A percentile compares a stretch with the other conserved stretches of the same genome.
Evolutionary conservation across 2,888 invertebrate species (phyloP).

Genomic region (Spatulosminthurus flaviceps): DNA sequence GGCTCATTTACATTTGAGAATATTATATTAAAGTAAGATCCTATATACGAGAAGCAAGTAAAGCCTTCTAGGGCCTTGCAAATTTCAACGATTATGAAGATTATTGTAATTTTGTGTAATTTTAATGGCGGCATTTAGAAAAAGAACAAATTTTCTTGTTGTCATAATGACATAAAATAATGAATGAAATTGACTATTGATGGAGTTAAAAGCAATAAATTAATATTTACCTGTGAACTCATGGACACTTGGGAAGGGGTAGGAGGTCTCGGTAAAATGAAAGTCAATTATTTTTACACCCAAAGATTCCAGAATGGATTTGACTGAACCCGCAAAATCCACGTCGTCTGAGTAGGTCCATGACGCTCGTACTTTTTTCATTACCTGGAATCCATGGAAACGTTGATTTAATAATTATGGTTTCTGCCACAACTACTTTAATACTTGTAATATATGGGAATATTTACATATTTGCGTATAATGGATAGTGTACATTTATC

Average conservation of each 20-base stretch:
- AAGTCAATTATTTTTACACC: slow-evolving; percentile 29
- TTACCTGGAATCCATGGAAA: neutral
- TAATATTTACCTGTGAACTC: slow-evolving; percentile 26
- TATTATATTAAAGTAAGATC: no score
- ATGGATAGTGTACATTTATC: no score
- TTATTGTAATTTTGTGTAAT: no score
- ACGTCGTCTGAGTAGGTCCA: neutral
- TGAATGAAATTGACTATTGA: neutral
- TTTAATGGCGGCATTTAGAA: no score
- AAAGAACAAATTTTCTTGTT: no score
- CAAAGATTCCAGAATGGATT: slow-evolving; percentile 11
- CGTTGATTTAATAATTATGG: neutral
- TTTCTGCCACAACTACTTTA: neutral
- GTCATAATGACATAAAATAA: neutral
- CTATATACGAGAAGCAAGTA: no score
- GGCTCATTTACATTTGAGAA: no score
- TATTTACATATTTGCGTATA: no score
- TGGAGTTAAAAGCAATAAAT: neutral
- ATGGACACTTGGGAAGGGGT: neutral
- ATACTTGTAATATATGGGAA: no score
- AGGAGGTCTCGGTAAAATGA: neutral
- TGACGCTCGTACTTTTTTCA: neutral
- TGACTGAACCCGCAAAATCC: slow-evolving; percentile 18
- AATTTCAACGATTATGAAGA: no score
- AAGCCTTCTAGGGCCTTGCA: no score